Percentiles rank a stretch among this genome's conserved stretches.
phyloP scores from a whole-genome alignment of 2,888 invertebrate species.

The Phania funesta region DNA sequence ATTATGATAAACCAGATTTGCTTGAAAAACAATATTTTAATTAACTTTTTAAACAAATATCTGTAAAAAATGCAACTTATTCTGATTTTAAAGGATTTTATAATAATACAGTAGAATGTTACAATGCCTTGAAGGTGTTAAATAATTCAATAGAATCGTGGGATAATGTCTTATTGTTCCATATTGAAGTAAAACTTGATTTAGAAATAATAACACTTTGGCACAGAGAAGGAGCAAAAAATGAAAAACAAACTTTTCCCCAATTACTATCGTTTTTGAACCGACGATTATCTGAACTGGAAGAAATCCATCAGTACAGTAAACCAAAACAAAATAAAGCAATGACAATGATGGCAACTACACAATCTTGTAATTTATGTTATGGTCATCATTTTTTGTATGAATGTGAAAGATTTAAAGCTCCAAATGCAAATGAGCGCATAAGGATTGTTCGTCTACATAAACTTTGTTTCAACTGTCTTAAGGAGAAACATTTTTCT shows the following conservation, averaged over 20 bases:
- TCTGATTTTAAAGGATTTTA: constrained; percentile 44
- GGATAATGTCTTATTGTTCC: constrained; percentile 43
- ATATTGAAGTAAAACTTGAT: constrained; percentile 43
- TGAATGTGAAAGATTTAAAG: constrained; percentile 42
- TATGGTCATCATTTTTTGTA: constrained; percentile 29
- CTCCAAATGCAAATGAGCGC: neutral
- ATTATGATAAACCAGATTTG: constrained; percentile 8
- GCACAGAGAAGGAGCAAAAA: constrained; percentile 14
- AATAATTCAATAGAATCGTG: constrained; percentile 41
- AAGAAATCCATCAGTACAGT: neutral
- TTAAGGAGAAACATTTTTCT: too few species aligned
- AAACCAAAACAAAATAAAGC: neutral
- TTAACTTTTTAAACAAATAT: constrained; percentile 26
- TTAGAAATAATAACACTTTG: constrained; percentile 38
- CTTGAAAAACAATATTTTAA: neutral
- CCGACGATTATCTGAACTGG: constrained; percentile 28
- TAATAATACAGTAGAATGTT: constrained; percentile 46
- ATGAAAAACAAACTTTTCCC: constrained; percentile 16
- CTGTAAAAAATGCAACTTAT: constrained; percentile 20
- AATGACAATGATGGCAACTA: constrained; percentile 11
- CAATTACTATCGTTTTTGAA: constrained; percentile 35
- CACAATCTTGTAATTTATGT: constrained; percentile 33
- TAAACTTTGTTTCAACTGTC: too few species aligned
- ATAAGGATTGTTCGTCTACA: too few species aligned
- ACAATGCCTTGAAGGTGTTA: constrained; percentile 44